Evolutionary conservation across 2,113 vertebrate species (phyloP), one percentile per base, ranked within the genome.

Genomic region (Trematomus loennbergii): DNA sequence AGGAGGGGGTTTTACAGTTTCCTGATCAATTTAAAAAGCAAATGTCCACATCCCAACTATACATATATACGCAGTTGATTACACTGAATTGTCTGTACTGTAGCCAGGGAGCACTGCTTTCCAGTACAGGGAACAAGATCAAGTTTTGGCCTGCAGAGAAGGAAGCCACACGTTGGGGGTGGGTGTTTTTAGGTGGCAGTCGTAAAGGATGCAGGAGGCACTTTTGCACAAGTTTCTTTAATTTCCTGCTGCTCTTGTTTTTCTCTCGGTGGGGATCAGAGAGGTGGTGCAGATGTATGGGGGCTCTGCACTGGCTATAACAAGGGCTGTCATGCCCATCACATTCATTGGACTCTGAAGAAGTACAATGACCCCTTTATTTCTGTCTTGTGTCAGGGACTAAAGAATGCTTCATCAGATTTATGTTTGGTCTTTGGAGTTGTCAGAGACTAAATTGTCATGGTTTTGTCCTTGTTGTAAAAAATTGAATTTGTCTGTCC

Each of bases 141-240:
- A 75, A 82, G 64, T 83, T 87, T 82, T 82, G 80, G 60, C 90
- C 89, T 90, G 91, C 90, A 90, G 83, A 88, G 82, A 80, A 72
- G 74, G 66, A 79, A 59, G 81, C 75, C 78, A 75, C 88, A 40
- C 0, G 25, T 17, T 54, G 43, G 53, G 65, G 62, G 60, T 72
- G 2, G 52, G 61, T 54, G 40, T 75, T 68, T 78, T 68, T 58
- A 36, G 58, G 79, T 81, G 82, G 66, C 66, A 20, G 83, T 60
- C 74, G 61, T 45, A 49, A 66, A 74, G 85, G 81, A 93, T 77
- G 84, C 91, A 88, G 90, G 88, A 93, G 83, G 92, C 94, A 91
- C 88, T 92, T 95, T 95, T 95, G 94, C 94, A 94, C 93, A 94
- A 82, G 87, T 92, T 91, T 92, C 79, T 82, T 91, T 89, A 81